A percentile compares a stretch with the other conserved stretches of the same genome.
Conservation (phyloP, 2,888 invertebrate species). For the Himalopsyche japonica region DNA sequence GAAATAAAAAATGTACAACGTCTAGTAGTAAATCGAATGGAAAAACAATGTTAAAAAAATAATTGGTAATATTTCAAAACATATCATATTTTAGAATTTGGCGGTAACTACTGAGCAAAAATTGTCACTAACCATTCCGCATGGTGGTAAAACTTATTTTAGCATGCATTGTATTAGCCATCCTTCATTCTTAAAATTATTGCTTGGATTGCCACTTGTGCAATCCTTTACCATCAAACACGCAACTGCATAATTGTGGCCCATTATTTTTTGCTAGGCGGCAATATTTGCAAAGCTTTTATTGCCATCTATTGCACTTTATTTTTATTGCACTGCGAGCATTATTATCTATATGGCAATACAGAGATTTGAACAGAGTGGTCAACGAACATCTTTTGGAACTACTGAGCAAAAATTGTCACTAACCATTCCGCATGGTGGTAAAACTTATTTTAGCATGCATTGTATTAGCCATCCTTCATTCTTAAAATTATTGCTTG, state of each 20-base stretch:
- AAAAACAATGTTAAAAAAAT: too few relatives aligned
- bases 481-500: neutral
- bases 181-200: neutral
- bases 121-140: neutral
- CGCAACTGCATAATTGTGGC: neutral
- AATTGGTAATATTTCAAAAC: too few relatives aligned
- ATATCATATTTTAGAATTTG: neutral
- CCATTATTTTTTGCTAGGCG: neutral
- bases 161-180: neutral
- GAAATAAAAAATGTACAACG: too few relatives aligned
- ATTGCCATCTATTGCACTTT: neutral
- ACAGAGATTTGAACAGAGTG: neutral
- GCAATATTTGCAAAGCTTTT: neutral
- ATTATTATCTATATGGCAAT: neutral
- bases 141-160: neutral
- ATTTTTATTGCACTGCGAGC: neutral
- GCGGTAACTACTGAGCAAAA: neutral
- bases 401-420: neutral
- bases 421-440: neutral
- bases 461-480: neutral
- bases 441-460: neutral
- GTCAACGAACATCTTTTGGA: neutral
- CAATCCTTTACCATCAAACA: neutral
- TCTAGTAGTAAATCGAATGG: too few relatives aligned
- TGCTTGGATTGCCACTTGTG: neutral